Percentiles rank a stretch among this genome's conserved stretches.
Conservation (phyloP, 1,140 invertebrate genomes). For the Gonatopus flavifemur region DNA sequence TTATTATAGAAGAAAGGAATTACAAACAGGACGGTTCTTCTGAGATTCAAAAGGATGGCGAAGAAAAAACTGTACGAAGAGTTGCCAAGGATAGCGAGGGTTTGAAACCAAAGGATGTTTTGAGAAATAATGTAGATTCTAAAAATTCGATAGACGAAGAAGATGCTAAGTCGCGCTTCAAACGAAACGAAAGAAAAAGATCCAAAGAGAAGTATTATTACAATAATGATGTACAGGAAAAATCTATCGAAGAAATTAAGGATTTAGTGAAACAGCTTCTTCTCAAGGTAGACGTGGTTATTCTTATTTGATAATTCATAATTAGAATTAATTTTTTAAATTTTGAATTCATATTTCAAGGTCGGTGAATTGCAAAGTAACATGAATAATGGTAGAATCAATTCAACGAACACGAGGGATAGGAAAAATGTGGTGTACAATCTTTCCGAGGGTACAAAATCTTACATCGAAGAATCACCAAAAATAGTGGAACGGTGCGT, state of each 20-base stretch:
- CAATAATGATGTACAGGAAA: conserved; percentile 9
- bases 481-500: background rate
- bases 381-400: background rate
- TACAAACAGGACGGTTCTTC: background rate
- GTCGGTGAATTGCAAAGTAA: conserved; percentile 26
- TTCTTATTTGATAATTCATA: background rate
- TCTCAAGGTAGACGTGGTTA: conserved; percentile 17
- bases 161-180: conserved; percentile 10
- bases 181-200: conserved; percentile 19
- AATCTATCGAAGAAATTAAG: conserved; percentile 32
- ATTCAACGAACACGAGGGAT: background rate
- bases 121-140: background rate
- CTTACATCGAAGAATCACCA: conserved; percentile 1
- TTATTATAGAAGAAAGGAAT: no score
- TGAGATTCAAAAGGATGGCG: background rate
- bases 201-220: conserved; percentile 6
- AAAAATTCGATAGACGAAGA: background rate
- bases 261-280: conserved; percentile 25
- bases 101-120: background rate
- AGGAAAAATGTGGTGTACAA: conserved; percentile 1
- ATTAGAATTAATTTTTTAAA: background rate
- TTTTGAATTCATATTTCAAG: conserved; percentile 9
- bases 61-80: background rate
- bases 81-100: conserved; percentile 1
- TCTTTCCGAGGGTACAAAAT: background rate